These are phyloP conservation scores for Eupeodes latifasciatus DNA, from an alignment of 2,888 invertebrate species.

Conservation along the genomic window DNA sequence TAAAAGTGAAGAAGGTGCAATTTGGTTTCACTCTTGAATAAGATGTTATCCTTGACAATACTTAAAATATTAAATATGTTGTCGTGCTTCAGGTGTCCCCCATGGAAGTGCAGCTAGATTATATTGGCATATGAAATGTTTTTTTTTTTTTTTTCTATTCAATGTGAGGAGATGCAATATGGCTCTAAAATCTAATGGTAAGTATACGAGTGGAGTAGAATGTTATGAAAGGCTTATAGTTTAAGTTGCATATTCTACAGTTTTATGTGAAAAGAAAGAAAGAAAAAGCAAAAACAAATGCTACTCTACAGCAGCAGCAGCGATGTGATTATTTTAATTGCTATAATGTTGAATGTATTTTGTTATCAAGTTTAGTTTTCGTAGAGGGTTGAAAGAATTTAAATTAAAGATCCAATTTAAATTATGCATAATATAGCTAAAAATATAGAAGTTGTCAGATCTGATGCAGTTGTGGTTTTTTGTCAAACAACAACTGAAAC, in stretches of 20 bases:
- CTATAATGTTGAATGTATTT: constrained; percentile 30
- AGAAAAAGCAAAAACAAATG: neutral
- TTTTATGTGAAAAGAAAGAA: neutral
- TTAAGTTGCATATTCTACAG: constrained; percentile 24
- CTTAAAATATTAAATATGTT: constrained; percentile 67
- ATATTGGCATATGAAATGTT: constrained; percentile 46
- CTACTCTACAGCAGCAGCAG: neutral
- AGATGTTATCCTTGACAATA: constrained; percentile 68
- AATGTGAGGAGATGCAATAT: constrained; percentile 12
- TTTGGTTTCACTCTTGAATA: constrained; percentile 67
- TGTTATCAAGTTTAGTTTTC: neutral
- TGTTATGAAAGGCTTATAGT: constrained; percentile 17
- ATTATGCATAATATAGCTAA: neutral
- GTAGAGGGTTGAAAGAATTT: constrained; percentile 2
- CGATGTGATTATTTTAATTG: constrained; percentile 64
- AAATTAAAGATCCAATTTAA: constrained; percentile 20
- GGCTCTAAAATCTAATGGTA: constrained; percentile 3
- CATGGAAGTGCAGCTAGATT: constrained; percentile 33
- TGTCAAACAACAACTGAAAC: too few relatives aligned
- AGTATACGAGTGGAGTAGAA: constrained; percentile 16
- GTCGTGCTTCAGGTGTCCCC: constrained; percentile 52
- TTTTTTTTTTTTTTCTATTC: constrained; percentile 7
- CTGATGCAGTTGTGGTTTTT: too few relatives aligned
- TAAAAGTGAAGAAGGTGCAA: constrained; percentile 65
- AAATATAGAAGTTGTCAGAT: too few relatives aligned